These are phyloP conservation scores for Acronicta alni DNA, from an alignment of 2,888 invertebrate species.

Conservation along the genomic window DNA sequence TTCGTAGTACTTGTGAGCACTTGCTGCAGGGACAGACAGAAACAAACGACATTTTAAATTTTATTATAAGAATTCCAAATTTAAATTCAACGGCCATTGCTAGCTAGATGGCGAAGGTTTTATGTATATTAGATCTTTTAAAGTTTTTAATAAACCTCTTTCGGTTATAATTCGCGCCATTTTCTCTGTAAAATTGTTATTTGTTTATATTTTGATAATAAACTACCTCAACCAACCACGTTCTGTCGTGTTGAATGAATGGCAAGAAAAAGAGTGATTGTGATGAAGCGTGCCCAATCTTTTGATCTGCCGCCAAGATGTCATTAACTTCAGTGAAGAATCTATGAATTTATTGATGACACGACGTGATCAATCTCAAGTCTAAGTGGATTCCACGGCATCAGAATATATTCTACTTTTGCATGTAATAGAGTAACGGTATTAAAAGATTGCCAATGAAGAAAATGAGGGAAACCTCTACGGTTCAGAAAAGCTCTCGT, in stretches of 20 bases:
- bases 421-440: slow-evolving; percentile 15
- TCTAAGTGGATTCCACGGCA: slow-evolving; percentile 12
- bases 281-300: slow-evolving; percentile 56
- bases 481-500: slow-evolving; percentile 72
- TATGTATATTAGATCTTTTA: slow-evolving; percentile 40
- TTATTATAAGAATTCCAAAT: slow-evolving; percentile 79
- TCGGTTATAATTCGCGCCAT: not conserved
- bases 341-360: slow-evolving; percentile 56
- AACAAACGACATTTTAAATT: slow-evolving; percentile 74
- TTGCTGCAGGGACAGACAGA: slow-evolving; percentile 80
- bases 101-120: slow-evolving; percentile 69
- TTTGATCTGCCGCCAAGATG: slow-evolving; percentile 61
- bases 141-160: slow-evolving; percentile 35
- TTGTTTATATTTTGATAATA: not conserved
- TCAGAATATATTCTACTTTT: slow-evolving; percentile 18
- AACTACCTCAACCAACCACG: slow-evolving; percentile 8
- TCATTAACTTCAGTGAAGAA: slow-evolving; percentile 51
- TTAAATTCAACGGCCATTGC: slow-evolving; percentile 66
- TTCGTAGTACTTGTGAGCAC: slow-evolving; percentile 79
- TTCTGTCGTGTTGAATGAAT: slow-evolving; percentile 18
- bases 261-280: slow-evolving; percentile 35
- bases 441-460: slow-evolving; percentile 50
- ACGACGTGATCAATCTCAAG: slow-evolving; percentile 42
- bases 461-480: slow-evolving; percentile 62
- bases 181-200: not conserved